These are phyloP conservation scores for Poecilobothrus nobilitatus DNA, from an alignment of 2,888 invertebrate genomes.

Conservation along the genomic window DNA sequence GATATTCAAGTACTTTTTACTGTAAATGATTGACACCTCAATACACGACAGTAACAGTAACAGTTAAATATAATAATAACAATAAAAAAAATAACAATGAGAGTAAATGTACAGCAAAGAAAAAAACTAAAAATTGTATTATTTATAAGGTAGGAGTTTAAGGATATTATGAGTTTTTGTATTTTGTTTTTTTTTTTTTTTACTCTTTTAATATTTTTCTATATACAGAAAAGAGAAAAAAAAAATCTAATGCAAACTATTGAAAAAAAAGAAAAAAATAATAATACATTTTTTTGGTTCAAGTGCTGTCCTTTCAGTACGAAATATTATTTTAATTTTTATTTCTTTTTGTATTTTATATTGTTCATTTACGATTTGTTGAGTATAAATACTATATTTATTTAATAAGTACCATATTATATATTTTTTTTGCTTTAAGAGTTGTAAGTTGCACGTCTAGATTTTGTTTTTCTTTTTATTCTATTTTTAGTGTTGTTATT, in stretches of 20 bases:
- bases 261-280: background rate
- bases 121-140: background rate
- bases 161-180: no score
- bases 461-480: no score
- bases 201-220: background rate
- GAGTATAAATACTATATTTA: no score
- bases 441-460: no score
- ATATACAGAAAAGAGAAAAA: background rate
- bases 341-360: no score
- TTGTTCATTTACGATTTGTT: no score
- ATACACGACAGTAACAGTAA: background rate
- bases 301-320: background rate
- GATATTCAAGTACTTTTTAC: background rate
- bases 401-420: no score
- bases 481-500: no score
- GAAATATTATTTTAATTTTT: no score
- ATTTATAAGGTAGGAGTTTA: background rate
- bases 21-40: conserved; percentile 12
- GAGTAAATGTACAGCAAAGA: background rate
- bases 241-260: no score
- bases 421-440: no score
- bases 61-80: background rate
- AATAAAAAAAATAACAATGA: background rate
- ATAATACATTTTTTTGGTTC: background rate
- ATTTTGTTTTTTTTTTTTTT: background rate